Base-by-base conservation (phyloP, 2,113 vertebrate species). In the Xiphophorus maculatus region DNA sequence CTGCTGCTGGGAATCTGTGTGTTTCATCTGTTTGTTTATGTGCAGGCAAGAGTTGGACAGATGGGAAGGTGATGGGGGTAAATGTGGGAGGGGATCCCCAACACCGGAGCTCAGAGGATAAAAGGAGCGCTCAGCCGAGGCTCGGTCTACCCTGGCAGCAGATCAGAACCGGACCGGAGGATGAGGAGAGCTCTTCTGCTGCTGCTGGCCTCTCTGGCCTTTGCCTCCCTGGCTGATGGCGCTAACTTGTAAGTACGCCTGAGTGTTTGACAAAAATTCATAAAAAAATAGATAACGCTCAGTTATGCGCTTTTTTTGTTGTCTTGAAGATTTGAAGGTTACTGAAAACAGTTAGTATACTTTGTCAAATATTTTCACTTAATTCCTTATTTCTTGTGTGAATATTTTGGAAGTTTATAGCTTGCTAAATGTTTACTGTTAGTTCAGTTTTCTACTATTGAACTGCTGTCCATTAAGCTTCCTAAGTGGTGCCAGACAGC, bases 141-240 rank as follows among this genome's bases (percentile, higher is more conserved):
- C 32, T 19, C 10, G 4, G 30, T 1, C 62, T 66, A 63, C 73
- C 66, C 25, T 75, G 65, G 42, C 58, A 69, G 84, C 33, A 29
- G 76, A 66, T 37, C 77, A 40, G 77, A n/a, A 35, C 54, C 65
- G 3, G 27, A 48, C 8, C 15, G 66, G 69, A 81, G 37, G 71
- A 91, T 91, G 91, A 44, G 48, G 7, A 64, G 72, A 68, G 66
- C 79, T 66, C 44, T 42, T 19, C 48, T 87, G 72, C 84, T 76
- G 80, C 83, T 90, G 71, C 60, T 87, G 87, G 87, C 86, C 86
- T 81, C 80, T 72, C 66, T 90, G 88, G 85, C 84, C 74, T 82
- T 85, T 63, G 74, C 13, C 25, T 86, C 48, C 11, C 12, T 87
- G 4, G 77, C 22, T 48, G 73, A 85, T 73, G 89, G 74, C 48